Evolutionary conservation across 2,888 invertebrate species (phyloP).

Genomic region (Caenorhabditis sp.): DNA sequence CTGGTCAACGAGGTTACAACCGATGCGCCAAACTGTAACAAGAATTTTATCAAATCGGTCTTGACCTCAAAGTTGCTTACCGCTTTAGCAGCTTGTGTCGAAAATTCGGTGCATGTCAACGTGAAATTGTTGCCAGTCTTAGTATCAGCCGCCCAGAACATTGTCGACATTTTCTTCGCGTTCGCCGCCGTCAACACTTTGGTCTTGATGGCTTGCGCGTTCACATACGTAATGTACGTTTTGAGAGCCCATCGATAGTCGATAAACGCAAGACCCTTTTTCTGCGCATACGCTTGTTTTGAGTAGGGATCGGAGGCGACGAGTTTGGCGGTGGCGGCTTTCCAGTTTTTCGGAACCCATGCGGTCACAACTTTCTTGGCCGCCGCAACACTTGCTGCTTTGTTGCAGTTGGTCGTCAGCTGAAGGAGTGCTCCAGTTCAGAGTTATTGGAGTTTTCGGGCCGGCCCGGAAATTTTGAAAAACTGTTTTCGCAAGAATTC

Average conservation of each 20-base stretch:
- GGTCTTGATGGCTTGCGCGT: background rate
- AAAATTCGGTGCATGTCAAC: slow-evolving; percentile 14
- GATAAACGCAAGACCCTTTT: background rate
- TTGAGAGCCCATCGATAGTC: slow-evolving; percentile 5
- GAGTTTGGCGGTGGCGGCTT: slow-evolving; percentile 18
- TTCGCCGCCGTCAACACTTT: slow-evolving; percentile 16
- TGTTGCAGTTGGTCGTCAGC: slow-evolving; percentile 28
- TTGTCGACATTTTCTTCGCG: slow-evolving; percentile 11
- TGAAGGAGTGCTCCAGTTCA: too few relatives aligned
- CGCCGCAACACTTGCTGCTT: slow-evolving; percentile 17
- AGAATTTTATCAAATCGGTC: too few relatives aligned
- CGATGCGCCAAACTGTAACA: background rate
- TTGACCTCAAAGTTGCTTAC: background rate
- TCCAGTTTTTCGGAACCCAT: slow-evolving; percentile 21
- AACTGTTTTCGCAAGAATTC: too few relatives aligned
- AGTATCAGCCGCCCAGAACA: slow-evolving; percentile 34
- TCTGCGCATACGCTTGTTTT: slow-evolving; percentile 9
- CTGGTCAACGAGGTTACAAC: too few relatives aligned
- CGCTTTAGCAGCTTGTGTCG: slow-evolving; percentile 6
- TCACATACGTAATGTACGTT: background rate
- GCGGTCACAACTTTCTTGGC: slow-evolving; percentile 25
- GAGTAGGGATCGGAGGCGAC: slow-evolving; percentile 23
- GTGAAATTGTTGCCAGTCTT: slow-evolving; percentile 19
- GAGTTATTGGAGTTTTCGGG: too few relatives aligned
- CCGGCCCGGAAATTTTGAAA: too few relatives aligned